Base-by-base conservation (phyloP, 2,797 vertebrate species). In the Gouania willdenowi region DNA sequence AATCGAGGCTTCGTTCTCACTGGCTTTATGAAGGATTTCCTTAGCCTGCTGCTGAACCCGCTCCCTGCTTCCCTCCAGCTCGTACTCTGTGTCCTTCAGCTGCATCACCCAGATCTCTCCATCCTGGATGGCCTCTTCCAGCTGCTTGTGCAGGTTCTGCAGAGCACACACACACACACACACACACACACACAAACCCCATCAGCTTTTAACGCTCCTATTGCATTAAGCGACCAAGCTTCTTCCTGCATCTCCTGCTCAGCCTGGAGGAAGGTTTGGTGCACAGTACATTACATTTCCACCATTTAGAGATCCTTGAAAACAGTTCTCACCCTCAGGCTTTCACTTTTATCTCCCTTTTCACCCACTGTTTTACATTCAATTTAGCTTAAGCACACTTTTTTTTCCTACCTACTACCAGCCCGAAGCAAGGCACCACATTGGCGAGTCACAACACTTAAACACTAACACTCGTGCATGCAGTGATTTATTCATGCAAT, bases 11-110 rank as follows among this genome's bases (percentile, higher is more conserved):
- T n/a, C n/a, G n/a, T n/a, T 42, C 93, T 84, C 84, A 97, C 94
- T 92, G 67, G 93, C 92, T 95, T 98, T 98, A 63, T 95, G 92
- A 50, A 98, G 92, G 65, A 98, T 94, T 63, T 98, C 94, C 1
- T 91, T 91, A 3, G 95, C 94, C 70, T 99, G 97, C 74, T 97
- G 94, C 22, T 98, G 94, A 34, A 98, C 89, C 33, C 89, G 87
- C 29, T 96, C 96, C 50, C 93, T 88, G 79, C 93, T 94, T 71
- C 91, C 90, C 35, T 94, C 92, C 7, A 98, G 89, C 58, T 98
- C 95, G 5, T 91, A 94, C 79, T 98, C 95, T 0, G 94, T 93
- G 81, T 98, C 94, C 62, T 97, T 98, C 69, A 98, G 91, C 83
- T 95, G 94, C 91, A 92, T 97, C 76, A 96, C 77, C 87, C 94